phyloP scores from a whole-genome alignment of 2,797 vertebrate genomes.

The Craterocephalus amniculus region DNA sequence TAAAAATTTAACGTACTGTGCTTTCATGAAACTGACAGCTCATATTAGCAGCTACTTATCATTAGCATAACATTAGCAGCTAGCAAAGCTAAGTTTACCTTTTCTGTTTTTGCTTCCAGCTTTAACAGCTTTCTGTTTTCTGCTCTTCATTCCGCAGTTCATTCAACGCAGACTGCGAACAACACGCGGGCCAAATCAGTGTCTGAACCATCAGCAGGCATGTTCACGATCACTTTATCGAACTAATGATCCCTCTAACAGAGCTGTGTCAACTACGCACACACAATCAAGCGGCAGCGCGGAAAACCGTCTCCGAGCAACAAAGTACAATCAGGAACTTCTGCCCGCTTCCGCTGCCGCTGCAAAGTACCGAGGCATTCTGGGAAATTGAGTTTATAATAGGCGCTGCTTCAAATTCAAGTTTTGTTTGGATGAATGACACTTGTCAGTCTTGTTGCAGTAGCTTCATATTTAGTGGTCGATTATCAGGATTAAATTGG shows the following conservation, averaged over 20 bases:
- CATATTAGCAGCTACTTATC: constrained; percentile 21
- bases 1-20: not conserved
- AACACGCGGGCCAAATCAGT: not conserved
- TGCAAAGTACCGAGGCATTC: constrained; percentile 30
- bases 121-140: constrained; percentile 62
- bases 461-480: not conserved
- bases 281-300: constrained; percentile 22
- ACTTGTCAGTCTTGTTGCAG: not conserved
- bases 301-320: constrained; percentile 56
- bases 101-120: constrained; percentile 72
- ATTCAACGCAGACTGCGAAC: not conserved
- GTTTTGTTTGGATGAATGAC: not conserved
- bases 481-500: not conserved
- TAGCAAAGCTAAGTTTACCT: constrained; percentile 67
- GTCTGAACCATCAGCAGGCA: constrained; percentile 22
- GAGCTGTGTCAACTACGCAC: not conserved
- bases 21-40: constrained; percentile 34
- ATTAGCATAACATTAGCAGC: constrained; percentile 44
- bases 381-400: constrained; percentile 66
- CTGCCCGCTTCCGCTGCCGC: constrained; percentile 69
- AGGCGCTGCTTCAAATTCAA: not conserved
- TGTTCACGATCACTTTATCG: constrained; percentile 24
- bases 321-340: constrained; percentile 30
- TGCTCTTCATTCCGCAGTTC: constrained; percentile 78
- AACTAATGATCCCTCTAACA: constrained; percentile 43